Conservation (phyloP, 2,888 invertebrate species). For the Macrosoma leucophasiata region DNA sequence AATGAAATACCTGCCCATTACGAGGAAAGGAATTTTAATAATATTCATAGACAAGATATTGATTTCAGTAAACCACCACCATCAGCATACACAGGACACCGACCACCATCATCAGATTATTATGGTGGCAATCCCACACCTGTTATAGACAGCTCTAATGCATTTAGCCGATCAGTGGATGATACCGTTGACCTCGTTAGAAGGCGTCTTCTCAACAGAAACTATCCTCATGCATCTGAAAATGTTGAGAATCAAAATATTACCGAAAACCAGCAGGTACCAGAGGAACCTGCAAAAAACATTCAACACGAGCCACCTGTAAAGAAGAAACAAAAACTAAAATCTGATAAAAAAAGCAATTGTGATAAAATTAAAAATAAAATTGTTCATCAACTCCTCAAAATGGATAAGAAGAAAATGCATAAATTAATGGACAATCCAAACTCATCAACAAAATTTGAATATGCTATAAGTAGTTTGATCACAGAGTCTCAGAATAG, state of each 20-base stretch:
- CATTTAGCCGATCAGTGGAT: slow-evolving; percentile 59
- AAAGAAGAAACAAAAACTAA: slow-evolving; percentile 43
- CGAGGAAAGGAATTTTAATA: slow-evolving; percentile 30
- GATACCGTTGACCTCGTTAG: slow-evolving; percentile 65
- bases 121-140: slow-evolving; percentile 49
- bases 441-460: slow-evolving; percentile 68
- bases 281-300: slow-evolving; percentile 25
- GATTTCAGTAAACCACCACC: slow-evolving; percentile 31
- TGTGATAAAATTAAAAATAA: slow-evolving; percentile 66
- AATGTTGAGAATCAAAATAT: slow-evolving; percentile 29
- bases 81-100: slow-evolving; percentile 51
- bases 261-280: slow-evolving; percentile 29
- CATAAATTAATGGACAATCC: slow-evolving; percentile 69
- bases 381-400: slow-evolving; percentile 67
- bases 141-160: slow-evolving; percentile 48
- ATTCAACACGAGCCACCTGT: slow-evolving; percentile 39
- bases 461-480: slow-evolving; percentile 66
- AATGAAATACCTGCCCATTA: slow-evolving; percentile 32
- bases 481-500: slow-evolving; percentile 70
- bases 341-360: slow-evolving; percentile 40
- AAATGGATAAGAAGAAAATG: slow-evolving; percentile 68
- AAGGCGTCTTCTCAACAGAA: slow-evolving; percentile 50
- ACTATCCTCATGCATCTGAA: slow-evolving; percentile 37
- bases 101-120: slow-evolving; percentile 66
- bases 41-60: slow-evolving; percentile 33